phyloP scores from a whole-genome alignment of 2,888 invertebrate genomes.

The Polyploca ridens region DNA sequence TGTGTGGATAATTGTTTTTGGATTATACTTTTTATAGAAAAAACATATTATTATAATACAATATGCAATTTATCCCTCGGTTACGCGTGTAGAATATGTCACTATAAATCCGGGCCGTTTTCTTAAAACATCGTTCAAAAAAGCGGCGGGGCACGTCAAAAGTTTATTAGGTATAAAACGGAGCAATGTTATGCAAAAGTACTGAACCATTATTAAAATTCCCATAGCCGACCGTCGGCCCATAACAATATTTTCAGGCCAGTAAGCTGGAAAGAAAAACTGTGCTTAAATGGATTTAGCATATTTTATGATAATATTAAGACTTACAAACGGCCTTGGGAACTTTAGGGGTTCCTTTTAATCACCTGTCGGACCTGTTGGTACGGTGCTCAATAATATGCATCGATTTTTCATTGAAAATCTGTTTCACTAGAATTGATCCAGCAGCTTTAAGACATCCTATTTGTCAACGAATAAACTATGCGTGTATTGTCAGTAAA shows the following conservation, averaged over 20 bases:
- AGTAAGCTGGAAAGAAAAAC: constrained; percentile 68
- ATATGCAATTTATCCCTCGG: no score
- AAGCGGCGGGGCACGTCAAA: constrained; percentile 28
- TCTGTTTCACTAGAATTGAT: not conserved
- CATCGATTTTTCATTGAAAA: not conserved
- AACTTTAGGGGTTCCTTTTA: constrained; percentile 31
- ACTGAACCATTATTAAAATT: constrained; percentile 59
- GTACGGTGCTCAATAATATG: not conserved
- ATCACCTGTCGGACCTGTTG: constrained; percentile 9
- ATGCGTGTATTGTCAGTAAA: no score
- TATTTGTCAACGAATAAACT: no score
- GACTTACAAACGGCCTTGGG: constrained; percentile 53
- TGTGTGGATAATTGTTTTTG: no score
- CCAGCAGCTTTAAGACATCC: not conserved
- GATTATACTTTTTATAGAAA: no score
- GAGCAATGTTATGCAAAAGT: constrained; percentile 32
- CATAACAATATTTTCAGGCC: constrained; percentile 69
- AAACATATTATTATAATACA: no score
- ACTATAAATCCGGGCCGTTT: not conserved
- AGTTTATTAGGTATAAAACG: constrained; percentile 54
- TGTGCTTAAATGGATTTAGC: constrained; percentile 70
- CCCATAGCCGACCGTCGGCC: constrained; percentile 53
- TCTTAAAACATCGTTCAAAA: constrained; percentile 4
- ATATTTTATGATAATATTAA: constrained; percentile 68
- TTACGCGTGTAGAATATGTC: not conserved